Evolutionary conservation across 2,113 vertebrate genomes (phyloP), one percentile per base, ranked within the genome.

Genomic region (Takifugu bimaculatus): DNA sequence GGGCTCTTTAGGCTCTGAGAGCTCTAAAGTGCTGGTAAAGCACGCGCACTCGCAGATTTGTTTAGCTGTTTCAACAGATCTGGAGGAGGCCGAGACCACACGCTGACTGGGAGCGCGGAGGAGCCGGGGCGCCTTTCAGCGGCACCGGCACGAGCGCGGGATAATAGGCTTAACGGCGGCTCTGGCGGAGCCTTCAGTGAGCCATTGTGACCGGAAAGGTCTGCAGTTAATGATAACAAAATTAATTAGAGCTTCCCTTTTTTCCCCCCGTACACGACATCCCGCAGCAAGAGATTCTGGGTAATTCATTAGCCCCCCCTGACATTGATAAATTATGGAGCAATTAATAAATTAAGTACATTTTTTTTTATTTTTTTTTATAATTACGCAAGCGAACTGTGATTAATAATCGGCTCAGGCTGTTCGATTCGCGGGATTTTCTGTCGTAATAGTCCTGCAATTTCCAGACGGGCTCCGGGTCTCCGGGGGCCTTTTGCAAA

Each of bases 301-400:
- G 68, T 84, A 85, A 90, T 87, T 89, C 79, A 83, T 88, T 83
- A 84, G 68, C 63, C 49, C 48, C 1, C 63, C 9, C 26, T 79
- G 84, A 89, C 86, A 80, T 59, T 85, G 88, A 90, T 87, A 75
- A 87, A 90, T 89, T 83, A 87, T 68, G 44, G 62, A 73, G 74
- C 68, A 83, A 88, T 91, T 87, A 72, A 74, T 84, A 78, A 74
- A 84, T 88, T 50, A 81, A 82, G 65, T 72, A 72, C 42, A 2
- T n/a, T 48, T 48, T n/a, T 48, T 48, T n/a, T 48, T n/a, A 5
- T n/a, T 45, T 10, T 5, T n/a, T 81, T 48, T 86, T 86, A 88
- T 81, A 77, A 79, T 70, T 64, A 64, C 68, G 61, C 66, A 70
- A 72, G 56, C 45, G 56, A 75, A 44, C 53, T 11, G 50, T 64